These are phyloP conservation scores for Tauraco hartlaubi DNA, from an alignment of 2,797 vertebrate genomes.

Conservation along the genomic window DNA sequence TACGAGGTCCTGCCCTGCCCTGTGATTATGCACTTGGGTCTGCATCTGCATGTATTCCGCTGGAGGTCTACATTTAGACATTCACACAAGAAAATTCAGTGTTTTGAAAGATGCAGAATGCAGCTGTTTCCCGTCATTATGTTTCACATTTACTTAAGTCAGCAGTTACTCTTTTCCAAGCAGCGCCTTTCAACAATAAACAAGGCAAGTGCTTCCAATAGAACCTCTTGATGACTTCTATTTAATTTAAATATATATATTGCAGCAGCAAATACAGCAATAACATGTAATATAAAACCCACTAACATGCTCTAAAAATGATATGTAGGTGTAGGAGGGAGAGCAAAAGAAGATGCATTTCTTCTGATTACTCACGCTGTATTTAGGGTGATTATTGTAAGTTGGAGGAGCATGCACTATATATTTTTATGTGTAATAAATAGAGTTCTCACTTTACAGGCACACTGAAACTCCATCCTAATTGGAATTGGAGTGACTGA, in stretches of 20 bases:
- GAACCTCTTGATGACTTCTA: slow-evolving; percentile 61
- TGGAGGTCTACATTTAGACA: slow-evolving; percentile 59
- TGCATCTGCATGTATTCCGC: slow-evolving; percentile 25
- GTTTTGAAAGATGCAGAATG: slow-evolving; percentile 58
- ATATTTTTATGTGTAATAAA: slow-evolving; percentile 48
- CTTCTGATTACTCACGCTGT: slow-evolving; percentile 25
- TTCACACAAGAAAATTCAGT: slow-evolving; percentile 47
- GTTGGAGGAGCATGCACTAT: not conserved
- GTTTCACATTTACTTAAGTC: slow-evolving; percentile 68
- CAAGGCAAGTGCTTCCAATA: slow-evolving; percentile 61
- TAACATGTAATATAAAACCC: slow-evolving; percentile 31
- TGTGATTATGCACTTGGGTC: slow-evolving; percentile 48
- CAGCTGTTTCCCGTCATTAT: slow-evolving; percentile 70
- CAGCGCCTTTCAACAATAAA: slow-evolving; percentile 49
- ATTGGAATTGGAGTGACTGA: slow-evolving; percentile 3
- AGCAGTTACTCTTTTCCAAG: slow-evolving; percentile 70
- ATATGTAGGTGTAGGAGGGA: slow-evolving; percentile 27
- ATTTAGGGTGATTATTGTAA: slow-evolving; percentile 23
- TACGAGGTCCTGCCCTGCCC: not conserved
- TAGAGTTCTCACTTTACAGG: slow-evolving; percentile 27
- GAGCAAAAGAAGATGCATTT: slow-evolving; percentile 30
- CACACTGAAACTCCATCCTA: not conserved
- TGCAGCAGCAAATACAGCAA: slow-evolving; percentile 46
- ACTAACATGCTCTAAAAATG: slow-evolving; percentile 29
- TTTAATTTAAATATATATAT: slow-evolving; percentile 68